These are phyloP conservation scores for Plutomurus gul DNA, from an alignment of 1,140 invertebrate genomes.

Conservation along the genomic window DNA sequence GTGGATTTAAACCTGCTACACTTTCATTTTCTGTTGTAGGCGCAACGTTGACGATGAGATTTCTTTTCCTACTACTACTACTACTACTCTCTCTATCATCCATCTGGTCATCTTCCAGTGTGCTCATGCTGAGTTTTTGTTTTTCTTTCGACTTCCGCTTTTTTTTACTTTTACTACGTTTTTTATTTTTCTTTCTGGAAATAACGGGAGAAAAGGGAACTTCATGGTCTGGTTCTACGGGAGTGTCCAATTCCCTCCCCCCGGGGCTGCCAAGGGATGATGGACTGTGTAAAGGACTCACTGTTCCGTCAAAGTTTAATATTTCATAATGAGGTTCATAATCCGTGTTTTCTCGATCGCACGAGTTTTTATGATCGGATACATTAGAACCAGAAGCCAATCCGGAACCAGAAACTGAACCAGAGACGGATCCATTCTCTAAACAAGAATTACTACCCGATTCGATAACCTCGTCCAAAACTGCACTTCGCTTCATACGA, in stretches of 20 bases:
- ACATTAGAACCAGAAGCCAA: conserved; percentile 58
- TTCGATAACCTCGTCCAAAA: conserved; percentile 81
- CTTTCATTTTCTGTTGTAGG: too few species aligned
- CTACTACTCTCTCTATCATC: neutral
- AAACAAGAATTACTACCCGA: conserved; percentile 67
- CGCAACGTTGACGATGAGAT: neutral
- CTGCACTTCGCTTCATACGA: conserved; percentile 81
- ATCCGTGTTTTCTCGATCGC: conserved; percentile 30
- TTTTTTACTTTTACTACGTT: conserved; percentile 48
- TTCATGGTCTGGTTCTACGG: neutral
- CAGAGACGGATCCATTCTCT: conserved; percentile 54
- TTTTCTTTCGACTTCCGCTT: conserved; percentile 64
- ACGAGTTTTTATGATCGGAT: conserved; percentile 35
- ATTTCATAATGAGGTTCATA: conserved; percentile 51
- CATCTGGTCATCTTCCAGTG: neutral
- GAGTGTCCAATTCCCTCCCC: neutral
- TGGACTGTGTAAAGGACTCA: conserved; percentile 33
- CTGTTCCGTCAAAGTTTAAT: conserved; percentile 41
- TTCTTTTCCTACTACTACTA: neutral
- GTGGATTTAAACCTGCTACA: neutral
- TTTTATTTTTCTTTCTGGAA: conserved; percentile 67
- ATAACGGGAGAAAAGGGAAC: conserved; percentile 53
- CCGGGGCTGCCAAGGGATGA: neutral
- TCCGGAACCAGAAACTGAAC: neutral
- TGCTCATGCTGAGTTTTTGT: conserved; percentile 47